Percentiles rank a stretch among this genome's conserved stretches.
Evolutionary conservation across 1,140 invertebrate species (phyloP).

Genomic region (Ladona fulva): DNA sequence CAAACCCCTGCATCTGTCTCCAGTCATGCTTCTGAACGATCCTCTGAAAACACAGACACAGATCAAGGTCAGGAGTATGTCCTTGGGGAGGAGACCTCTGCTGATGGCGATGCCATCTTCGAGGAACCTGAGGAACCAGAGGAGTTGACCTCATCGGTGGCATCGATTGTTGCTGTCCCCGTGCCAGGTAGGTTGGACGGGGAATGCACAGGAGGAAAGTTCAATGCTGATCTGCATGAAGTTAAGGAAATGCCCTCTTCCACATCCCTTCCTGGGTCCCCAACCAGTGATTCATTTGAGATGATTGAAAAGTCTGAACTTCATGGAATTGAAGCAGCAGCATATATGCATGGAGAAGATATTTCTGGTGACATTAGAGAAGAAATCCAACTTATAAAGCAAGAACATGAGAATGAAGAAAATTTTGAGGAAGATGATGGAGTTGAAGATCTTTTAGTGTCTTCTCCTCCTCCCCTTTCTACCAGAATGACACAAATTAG

Average conservation of each 20-base stretch:
- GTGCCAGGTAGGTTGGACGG: constrained; percentile 1
- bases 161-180: not conserved
- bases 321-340: constrained; percentile 38
- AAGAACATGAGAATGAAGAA: constrained; percentile 33
- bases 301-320: constrained; percentile 74
- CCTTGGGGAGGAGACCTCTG: constrained; percentile 36
- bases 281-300: constrained; percentile 82
- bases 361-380: constrained; percentile 73
- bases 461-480: constrained; percentile 46
- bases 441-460: constrained; percentile 61
- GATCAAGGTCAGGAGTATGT: constrained; percentile 54
- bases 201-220: not conserved
- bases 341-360: constrained; percentile 79
- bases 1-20: constrained; percentile 49
- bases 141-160: not conserved
- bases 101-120: constrained; percentile 42
- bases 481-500: constrained; percentile 45
- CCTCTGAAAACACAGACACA: constrained; percentile 42
- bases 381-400: constrained; percentile 37
- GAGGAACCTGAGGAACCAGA: constrained; percentile 43
- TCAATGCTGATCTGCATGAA: not conserved
- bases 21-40: constrained; percentile 41
- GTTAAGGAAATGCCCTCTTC: not conserved
- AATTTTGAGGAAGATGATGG: constrained; percentile 52
- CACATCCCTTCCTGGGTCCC: constrained; percentile 40